Base-by-base conservation (phyloP, 2,113 vertebrate species). In the Gorsachius goisagi region DNA sequence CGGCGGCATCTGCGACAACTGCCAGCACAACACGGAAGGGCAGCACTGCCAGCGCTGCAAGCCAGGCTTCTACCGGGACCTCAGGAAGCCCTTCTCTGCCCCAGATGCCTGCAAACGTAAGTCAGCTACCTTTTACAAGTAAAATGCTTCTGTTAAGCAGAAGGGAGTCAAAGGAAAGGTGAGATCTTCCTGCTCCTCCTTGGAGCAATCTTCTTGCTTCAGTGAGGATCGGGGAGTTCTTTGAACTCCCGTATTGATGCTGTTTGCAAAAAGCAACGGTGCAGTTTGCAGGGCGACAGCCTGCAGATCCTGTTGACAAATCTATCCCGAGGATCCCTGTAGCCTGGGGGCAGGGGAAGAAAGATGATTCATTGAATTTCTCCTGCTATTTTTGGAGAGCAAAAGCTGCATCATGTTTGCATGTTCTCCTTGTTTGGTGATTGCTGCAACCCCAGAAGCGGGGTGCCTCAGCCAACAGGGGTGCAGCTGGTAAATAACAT, bases 11-110 rank as follows among this genome's bases (percentile, higher is more conserved):
- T 99, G 99, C 8, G 97, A 98, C 74, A 95, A 98, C 96, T 99
- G 99, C 68, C 98, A 98, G 91, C 99, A 99, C 98, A 99, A 99
- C 97, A 99, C 99, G 0, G 98, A 99, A 50, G 99, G 99, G 2
- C 99, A 96, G 22, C 98, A 99, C 88, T 99, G 99, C 96, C 98
- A 99, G 89, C 98, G 86, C 85, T 99, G 99, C 97, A 98, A 98
- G 89, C 96, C 96, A 0, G 99, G 99, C 86, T 99, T 99, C 98
- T 99, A 98, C 98, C 98, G 99, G 6, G 98, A 99, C 97, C 98
- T 98, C n/a, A 97, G 97, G 64, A 97, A 97, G 68, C 98, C 98
- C 1, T 98, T 98, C 67, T 98, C 98, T 7, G 98, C 98, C 63
- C 98, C 98, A 0, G 98, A 99, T 4, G 97, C 99, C 94, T 99